Base-by-base conservation (phyloP, 2,888 invertebrate species). In the Agrotis clavis region DNA sequence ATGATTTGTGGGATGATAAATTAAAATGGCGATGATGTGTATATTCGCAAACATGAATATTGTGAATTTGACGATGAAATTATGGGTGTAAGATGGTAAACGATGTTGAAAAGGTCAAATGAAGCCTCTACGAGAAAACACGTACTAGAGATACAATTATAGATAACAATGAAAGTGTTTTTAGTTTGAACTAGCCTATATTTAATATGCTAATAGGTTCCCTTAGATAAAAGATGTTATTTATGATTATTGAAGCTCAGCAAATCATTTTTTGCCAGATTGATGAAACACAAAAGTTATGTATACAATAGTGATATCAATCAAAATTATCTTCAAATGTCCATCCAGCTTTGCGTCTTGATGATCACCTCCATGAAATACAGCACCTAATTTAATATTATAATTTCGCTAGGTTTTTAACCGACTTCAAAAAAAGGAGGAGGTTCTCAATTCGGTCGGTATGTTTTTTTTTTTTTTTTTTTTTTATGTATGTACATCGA, bases 1-100 rank as follows among this genome's bases (percentile, higher is more conserved):
- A 14, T 76, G 69, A 69, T 76, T 67, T 48, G 25, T 30, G 25
- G 0, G 1, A 1, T 47, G 4, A 13, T 56, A 7, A n/a, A 21
- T 47, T 45, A 18, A 25, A 14, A 25, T 41, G 2, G 47, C 41
- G 19, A 35, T 51, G 47, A 68, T 47, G 2, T 21, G 4, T 25
- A 4, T 3, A 51, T 68, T 21, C 57, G 9, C 41, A 59, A 48
- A n/a, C 4, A 48, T 21, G 51, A 56, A 47, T 51, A 21, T 18
- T 18, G 13, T 11, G n/a, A 3, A 35, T 35, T 35, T 19, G 4
- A 11, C 0, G 3, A 54, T 54, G 41, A 21, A 6, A 59, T 45
- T 48, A 48, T 19, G 9, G 9, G 6, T 57, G 13, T n/a, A 35
- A 13, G 13, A 18, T 21, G 9, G 1, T 35, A 35, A 35, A 5